phyloP scores from a whole-genome alignment of 2,113 vertebrate species.

The Oncorhynchus tshawytscha region DNA sequence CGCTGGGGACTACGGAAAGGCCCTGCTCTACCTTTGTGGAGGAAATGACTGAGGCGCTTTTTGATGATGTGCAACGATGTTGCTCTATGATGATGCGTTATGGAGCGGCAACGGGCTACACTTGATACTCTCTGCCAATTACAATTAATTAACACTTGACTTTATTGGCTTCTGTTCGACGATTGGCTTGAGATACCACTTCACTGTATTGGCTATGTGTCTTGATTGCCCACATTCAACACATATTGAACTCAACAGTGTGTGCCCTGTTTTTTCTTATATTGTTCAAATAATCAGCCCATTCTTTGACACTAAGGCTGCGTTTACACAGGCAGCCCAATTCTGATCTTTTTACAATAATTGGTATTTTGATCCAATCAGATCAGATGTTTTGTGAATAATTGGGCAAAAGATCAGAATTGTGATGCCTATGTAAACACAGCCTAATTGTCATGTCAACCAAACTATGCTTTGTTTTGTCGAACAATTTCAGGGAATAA shows the following conservation, averaged over 20 bases:
- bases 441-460: background rate
- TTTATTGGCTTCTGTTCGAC: background rate
- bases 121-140: background rate
- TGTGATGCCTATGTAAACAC: too few relatives aligned
- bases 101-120: background rate
- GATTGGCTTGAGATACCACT: background rate
- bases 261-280: background rate
- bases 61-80: background rate
- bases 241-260: background rate
- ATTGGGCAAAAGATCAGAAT: too few relatives aligned
- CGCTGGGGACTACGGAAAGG: constrained; percentile 89
- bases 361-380: too few relatives aligned
- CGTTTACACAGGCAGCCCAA: too few relatives aligned
- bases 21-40: constrained; percentile 86
- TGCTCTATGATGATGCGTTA: background rate
- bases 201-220: background rate
- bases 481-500: background rate
- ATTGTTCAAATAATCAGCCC: background rate
- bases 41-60: constrained; percentile 79
- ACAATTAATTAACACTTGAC: background rate
- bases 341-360: too few relatives aligned
- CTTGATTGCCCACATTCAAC: background rate
- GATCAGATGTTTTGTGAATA: too few relatives aligned
- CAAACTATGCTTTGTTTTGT: background rate
- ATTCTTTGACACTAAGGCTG: background rate